Conservation (phyloP, 2,888 invertebrate species). For the Desoria tigrina region DNA sequence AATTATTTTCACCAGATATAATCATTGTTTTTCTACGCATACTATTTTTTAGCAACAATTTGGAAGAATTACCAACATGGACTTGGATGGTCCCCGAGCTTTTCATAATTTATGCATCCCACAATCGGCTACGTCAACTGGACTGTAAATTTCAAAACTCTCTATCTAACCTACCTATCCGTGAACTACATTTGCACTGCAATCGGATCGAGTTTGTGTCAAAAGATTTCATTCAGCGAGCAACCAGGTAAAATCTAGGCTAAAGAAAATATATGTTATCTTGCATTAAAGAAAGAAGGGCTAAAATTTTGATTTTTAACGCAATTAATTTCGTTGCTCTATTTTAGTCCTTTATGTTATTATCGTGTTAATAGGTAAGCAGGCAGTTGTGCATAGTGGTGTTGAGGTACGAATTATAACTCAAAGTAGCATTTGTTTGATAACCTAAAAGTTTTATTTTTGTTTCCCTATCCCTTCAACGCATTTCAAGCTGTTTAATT, state of each 20-base stretch:
- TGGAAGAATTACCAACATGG: slow-evolving; percentile 51
- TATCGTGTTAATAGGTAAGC: no score
- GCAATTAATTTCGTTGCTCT: slow-evolving; percentile 6
- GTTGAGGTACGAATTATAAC: no score
- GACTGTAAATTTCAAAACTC: slow-evolving; percentile 53
- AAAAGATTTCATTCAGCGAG: slow-evolving; percentile 51
- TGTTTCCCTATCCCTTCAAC: no score
- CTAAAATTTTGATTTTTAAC: slow-evolving; percentile 1
- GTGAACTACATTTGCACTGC: slow-evolving; percentile 51
- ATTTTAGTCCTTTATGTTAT: not conserved
- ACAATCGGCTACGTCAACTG: slow-evolving; percentile 49
- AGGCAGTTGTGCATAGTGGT: no score
- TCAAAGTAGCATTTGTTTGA: no score
- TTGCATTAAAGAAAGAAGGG: not conserved
- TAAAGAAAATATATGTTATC: not conserved
- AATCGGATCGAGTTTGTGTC: slow-evolving; percentile 52
- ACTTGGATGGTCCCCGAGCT: slow-evolving; percentile 52
- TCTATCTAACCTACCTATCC: slow-evolving; percentile 48
- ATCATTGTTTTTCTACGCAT: no score
- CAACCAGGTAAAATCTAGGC: slow-evolving; percentile 43
- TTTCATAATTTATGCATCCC: slow-evolving; percentile 49
- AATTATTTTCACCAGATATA: no score
- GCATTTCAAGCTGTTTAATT: no score
- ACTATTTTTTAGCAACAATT: slow-evolving; percentile 50
- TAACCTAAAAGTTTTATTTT: no score